Conservation (phyloP, 2,797 vertebrate species). For the Carcharodon carcharias region DNA sequence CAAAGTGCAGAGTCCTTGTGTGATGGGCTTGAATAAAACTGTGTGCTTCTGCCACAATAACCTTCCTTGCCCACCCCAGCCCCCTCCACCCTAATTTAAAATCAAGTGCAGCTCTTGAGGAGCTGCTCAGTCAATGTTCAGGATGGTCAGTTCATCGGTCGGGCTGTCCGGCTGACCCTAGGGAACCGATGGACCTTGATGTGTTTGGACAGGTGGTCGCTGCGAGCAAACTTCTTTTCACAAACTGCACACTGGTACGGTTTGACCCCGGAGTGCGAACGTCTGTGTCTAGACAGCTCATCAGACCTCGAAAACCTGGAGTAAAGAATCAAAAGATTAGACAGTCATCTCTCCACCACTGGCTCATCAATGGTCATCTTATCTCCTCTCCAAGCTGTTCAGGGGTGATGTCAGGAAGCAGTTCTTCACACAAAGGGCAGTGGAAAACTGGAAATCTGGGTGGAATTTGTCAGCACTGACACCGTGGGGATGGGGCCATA, state of each 20-base stretch:
- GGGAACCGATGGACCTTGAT: conserved; percentile 95
- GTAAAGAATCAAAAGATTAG: background rate
- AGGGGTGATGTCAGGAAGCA: too few species aligned
- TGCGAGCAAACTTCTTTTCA: conserved; percentile 93
- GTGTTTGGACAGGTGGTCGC: conserved; percentile 94
- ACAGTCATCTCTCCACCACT: background rate
- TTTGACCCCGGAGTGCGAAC: conserved; percentile 91
- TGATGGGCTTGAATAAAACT: background rate
- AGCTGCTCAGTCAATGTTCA: background rate
- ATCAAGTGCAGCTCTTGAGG: background rate
- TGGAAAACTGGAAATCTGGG: background rate
- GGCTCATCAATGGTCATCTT: background rate
- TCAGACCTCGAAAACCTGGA: conserved; percentile 88
- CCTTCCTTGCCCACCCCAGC: background rate
- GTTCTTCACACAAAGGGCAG: background rate
- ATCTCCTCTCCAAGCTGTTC: background rate
- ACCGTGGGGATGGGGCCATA: too few species aligned
- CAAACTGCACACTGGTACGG: conserved; percentile 89
- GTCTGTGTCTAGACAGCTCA: conserved; percentile 83
- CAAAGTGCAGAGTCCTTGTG: background rate
- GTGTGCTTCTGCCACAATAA: background rate
- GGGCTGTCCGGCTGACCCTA: conserved; percentile 71
- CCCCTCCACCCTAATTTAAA: background rate
- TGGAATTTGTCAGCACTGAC: too few species aligned
- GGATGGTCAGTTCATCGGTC: conserved; percentile 67